These are phyloP conservation scores for Ginglymostoma cirratum DNA, from an alignment of 2,113 vertebrate genomes.

Conservation along the genomic window DNA sequence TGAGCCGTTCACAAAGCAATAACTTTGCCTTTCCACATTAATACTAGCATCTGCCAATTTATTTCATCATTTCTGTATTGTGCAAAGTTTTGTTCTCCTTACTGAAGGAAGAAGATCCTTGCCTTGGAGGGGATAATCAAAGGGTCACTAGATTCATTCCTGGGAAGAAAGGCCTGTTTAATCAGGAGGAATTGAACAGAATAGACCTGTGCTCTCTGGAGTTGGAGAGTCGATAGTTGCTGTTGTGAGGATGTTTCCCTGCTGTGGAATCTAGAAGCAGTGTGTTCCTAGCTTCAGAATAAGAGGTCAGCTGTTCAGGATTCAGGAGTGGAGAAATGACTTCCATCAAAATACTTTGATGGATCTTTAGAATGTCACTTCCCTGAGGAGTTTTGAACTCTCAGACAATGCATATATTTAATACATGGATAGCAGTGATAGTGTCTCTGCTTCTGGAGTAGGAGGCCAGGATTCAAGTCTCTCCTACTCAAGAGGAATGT, in stretches of 20 bases:
- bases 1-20: too few species aligned
- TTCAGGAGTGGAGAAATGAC: not conserved
- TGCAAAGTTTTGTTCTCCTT: not conserved
- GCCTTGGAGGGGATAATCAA: not conserved
- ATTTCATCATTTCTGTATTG: not conserved
- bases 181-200: not conserved
- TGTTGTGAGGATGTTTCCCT: not conserved
- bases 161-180: not conserved
- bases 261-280: not conserved
- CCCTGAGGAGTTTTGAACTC: not conserved
- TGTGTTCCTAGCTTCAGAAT: too few species aligned
- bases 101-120: not conserved
- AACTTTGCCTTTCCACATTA: not conserved
- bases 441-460: too few species aligned
- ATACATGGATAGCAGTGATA: not conserved
- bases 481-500: too few species aligned
- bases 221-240: not conserved
- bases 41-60: not conserved
- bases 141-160: not conserved
- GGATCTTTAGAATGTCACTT: not conserved
- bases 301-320: too few species aligned
- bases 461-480: too few species aligned
- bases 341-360: not conserved
- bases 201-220: not conserved
- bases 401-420: not conserved